These are phyloP conservation scores for Heliocidaris tuberculata DNA, from an alignment of 35 echinoderm and acorn worm species.

Conservation along the genomic window DNA sequence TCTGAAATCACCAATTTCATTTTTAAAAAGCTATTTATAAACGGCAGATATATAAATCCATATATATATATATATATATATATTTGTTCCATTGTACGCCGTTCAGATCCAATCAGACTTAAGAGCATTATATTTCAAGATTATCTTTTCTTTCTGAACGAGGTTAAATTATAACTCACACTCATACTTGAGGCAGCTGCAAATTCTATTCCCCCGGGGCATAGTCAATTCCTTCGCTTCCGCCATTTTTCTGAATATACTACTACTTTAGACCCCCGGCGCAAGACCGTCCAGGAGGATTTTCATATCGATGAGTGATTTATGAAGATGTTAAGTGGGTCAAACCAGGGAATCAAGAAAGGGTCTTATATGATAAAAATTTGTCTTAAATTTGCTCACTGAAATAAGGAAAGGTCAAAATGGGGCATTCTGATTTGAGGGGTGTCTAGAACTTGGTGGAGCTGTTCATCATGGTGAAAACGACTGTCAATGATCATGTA, in stretches of 20 bases:
- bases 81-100: too few relatives aligned
- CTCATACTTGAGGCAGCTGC: background rate
- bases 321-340: background rate
- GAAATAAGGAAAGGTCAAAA: background rate
- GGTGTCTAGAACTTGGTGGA: too few relatives aligned
- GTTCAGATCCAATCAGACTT: too few relatives aligned
- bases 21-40: too few relatives aligned
- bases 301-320: constrained; percentile 11
- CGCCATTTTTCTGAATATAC: background rate
- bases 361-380: background rate
- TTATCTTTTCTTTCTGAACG: background rate
- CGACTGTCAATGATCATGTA: too few relatives aligned
- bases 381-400: background rate
- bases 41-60: too few relatives aligned
- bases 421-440: background rate
- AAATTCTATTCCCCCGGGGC: background rate
- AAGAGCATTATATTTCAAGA: too few relatives aligned
- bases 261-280: background rate
- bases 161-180: background rate
- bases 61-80: too few relatives aligned
- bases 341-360: background rate
- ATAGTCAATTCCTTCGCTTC: background rate
- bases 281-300: background rate
- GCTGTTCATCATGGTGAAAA: too few relatives aligned
- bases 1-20: too few relatives aligned